These are phyloP conservation scores for Tragelaphus buxtoni DNA, from an alignment of 2,113 vertebrate genomes.

Conservation along the genomic window DNA sequence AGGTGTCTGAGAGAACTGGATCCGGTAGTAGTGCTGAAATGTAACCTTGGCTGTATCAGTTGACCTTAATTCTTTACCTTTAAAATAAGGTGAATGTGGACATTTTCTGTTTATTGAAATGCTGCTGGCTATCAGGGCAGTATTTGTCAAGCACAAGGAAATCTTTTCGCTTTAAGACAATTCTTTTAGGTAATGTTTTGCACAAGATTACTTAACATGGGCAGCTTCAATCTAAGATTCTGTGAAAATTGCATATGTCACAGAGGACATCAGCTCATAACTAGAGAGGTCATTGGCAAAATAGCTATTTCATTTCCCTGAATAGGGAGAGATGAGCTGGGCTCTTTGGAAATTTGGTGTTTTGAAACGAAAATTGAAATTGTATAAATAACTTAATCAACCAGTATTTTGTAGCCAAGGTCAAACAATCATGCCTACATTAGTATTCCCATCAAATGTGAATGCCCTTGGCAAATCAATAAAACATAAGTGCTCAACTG, in stretches of 20 bases:
- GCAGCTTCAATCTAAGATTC: conserved; percentile 12
- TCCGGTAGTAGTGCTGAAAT: not conserved
- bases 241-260: not conserved
- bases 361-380: conserved; percentile 43
- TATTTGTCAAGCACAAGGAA: conserved; percentile 21
- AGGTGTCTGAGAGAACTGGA: conserved; percentile 15
- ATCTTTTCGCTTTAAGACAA: conserved; percentile 3
- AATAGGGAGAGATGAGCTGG: not conserved
- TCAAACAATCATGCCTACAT: not conserved
- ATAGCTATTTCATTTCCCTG: conserved; percentile 20
- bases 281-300: not conserved
- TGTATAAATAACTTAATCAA: conserved; percentile 16
- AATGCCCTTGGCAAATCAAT: not conserved
- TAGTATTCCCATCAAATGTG: conserved; percentile 19
- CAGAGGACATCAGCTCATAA: not conserved
- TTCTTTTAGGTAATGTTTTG: conserved; percentile 35
- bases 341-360: conserved; percentile 35
- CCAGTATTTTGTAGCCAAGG: conserved; percentile 13
- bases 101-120: conserved; percentile 35
- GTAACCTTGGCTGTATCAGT: conserved; percentile 35
- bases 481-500: not conserved
- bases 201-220: conserved; percentile 7
- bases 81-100: conserved; percentile 9
- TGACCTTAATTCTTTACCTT: conserved; percentile 46
- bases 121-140: not conserved